phyloP scores from a whole-genome alignment of 2,888 invertebrate species.

The Labia minor region DNA sequence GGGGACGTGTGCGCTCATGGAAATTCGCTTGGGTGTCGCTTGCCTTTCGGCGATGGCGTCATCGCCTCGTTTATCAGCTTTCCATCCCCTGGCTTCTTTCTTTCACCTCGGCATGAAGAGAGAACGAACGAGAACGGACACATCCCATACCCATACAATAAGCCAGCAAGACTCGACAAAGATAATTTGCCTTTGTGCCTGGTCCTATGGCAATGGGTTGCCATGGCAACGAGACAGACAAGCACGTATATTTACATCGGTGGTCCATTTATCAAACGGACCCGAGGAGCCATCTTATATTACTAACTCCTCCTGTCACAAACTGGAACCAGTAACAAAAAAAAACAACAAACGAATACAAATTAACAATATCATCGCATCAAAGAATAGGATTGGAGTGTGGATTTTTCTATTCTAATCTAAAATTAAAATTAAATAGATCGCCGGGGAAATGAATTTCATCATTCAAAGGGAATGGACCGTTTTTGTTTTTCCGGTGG shows the following conservation, averaged over 20 bases:
- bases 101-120: not conserved
- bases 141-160: no score
- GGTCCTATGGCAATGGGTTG: not conserved
- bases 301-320: no score
- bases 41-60: not conserved
- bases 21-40: constrained; percentile 8
- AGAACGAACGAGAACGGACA: not conserved
- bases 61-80: constrained; percentile 5
- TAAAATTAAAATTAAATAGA: no score
- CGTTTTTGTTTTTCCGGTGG: no score
- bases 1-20: not conserved
- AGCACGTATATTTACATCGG: not conserved
- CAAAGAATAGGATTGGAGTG: no score
- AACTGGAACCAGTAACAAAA: no score
- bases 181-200: constrained; percentile 7
- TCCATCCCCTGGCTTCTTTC: not conserved
- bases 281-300: not conserved
- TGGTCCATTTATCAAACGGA: not conserved
- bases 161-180: not conserved
- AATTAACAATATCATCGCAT: no score
- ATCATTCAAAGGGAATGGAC: no score
- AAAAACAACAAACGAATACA: no score
- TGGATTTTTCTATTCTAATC: no score
- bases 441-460: no score
- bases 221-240: constrained; percentile 1